These are phyloP conservation scores for Arizona elegans DNA, from an alignment of 2,113 vertebrate genomes.

Conservation along the genomic window DNA sequence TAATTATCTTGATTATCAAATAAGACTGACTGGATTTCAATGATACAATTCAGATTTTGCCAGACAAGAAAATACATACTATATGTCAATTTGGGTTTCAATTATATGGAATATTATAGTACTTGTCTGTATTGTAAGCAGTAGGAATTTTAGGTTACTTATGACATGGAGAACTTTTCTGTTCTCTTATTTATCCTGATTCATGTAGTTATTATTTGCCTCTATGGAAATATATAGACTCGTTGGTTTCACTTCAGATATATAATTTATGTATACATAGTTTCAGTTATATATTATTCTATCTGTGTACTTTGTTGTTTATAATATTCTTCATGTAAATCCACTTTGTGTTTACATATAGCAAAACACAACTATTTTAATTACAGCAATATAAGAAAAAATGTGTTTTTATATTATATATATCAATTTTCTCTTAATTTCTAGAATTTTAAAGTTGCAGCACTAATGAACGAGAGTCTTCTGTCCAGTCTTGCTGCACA, in stretches of 20 bases:
- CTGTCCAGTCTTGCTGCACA: neutral
- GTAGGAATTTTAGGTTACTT: neutral
- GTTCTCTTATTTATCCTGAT: neutral
- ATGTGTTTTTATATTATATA: neutral
- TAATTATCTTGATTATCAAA: neutral
- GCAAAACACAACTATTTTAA: neutral
- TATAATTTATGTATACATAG: neutral
- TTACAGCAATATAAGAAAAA: neutral
- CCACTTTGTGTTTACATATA: neutral
- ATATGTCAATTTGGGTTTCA: neutral
- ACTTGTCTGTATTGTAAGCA: neutral
- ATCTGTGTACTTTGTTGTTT: neutral
- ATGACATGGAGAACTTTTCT: neutral
- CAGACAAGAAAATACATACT: neutral
- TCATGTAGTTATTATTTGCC: neutral
- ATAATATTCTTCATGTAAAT: neutral
- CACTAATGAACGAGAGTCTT: neutral
- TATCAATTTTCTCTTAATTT: neutral
- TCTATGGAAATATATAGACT: neutral
- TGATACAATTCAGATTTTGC: neutral
- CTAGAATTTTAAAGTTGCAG: neutral
- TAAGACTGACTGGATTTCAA: neutral
- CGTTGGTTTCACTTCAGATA: neutral
- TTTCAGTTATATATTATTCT: neutral
- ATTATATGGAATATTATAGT: neutral